Percentiles rank a stretch among this genome's conserved stretches.
Evolutionary conservation across 2,888 invertebrate species (phyloP).

Genomic region (Rotaria socialis): DNA sequence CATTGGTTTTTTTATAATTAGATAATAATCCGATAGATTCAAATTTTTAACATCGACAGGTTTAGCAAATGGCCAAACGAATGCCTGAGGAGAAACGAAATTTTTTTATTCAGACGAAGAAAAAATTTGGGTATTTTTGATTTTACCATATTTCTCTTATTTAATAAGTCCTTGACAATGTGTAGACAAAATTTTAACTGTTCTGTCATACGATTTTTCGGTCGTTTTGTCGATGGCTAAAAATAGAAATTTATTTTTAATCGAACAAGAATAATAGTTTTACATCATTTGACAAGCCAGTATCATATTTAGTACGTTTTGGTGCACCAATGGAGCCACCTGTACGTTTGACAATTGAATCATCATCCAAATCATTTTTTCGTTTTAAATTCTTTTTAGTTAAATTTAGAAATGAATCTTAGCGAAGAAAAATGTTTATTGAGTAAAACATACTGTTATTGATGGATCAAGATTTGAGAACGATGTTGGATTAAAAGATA

Average conservation of each 20-base stretch:
- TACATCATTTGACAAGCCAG: background rate
- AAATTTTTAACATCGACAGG: conserved; percentile 92
- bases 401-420: too few species aligned
- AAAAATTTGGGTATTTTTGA: background rate
- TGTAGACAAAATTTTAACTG: conserved; percentile 4
- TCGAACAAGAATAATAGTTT: background rate
- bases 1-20: conserved; percentile 96
- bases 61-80: conserved; percentile 98
- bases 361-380: background rate
- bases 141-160: conserved; percentile 6
- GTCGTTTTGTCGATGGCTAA: background rate
- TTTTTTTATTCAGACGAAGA: background rate
- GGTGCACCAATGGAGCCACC: background rate
- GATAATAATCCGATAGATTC: conserved; percentile 92
- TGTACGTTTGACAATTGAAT: background rate
- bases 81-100: conserved; percentile 60
- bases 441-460: background rate
- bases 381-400: background rate
- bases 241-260: background rate
- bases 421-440: too few species aligned
- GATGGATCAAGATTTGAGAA: background rate
- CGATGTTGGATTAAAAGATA: background rate
- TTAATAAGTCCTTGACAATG: background rate
- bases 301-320: background rate
- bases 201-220: conserved; percentile 30